These are phyloP conservation scores for Mustela nigripes DNA, from an alignment of 2,113 vertebrate genomes.

Conservation along the genomic window DNA sequence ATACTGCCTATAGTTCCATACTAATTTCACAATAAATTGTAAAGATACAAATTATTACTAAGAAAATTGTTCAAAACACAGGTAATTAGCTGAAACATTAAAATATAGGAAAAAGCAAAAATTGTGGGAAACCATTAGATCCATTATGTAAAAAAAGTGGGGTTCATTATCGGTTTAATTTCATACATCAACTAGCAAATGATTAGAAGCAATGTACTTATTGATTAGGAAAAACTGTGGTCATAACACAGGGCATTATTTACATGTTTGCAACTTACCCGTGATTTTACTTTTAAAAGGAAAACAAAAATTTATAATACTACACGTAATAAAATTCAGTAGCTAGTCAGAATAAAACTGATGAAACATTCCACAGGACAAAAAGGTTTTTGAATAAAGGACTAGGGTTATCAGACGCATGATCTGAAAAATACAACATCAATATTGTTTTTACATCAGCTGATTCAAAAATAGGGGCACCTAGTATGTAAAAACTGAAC, in stretches of 20 bases:
- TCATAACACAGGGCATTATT: not conserved
- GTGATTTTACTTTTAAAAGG: conserved; percentile 40
- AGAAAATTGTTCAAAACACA: not conserved
- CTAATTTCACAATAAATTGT: conserved; percentile 14
- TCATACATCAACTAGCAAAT: not conserved
- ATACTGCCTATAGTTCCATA: not conserved
- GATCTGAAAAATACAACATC: not conserved
- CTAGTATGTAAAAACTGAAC: not conserved
- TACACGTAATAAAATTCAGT: conserved; percentile 20
- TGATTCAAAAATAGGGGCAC: not conserved
- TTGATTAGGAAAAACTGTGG: not conserved
- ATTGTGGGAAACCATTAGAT: not conserved
- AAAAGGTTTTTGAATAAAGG: not conserved
- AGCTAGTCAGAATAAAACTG: conserved; percentile 10
- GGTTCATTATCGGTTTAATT: not conserved
- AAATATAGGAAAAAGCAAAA: conserved; percentile 2
- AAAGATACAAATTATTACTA: conserved; percentile 6
- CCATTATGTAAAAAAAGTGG: not conserved
- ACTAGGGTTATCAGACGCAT: not conserved
- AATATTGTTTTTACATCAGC: conserved; percentile 25
- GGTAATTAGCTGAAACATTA: not conserved
- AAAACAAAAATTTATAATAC: not conserved
- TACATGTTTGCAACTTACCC: not conserved
- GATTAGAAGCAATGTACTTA: not conserved
- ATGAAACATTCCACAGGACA: not conserved